Base-by-base conservation (phyloP, 2,113 vertebrate genomes). In the Apistogramma diplotaenia region DNA sequence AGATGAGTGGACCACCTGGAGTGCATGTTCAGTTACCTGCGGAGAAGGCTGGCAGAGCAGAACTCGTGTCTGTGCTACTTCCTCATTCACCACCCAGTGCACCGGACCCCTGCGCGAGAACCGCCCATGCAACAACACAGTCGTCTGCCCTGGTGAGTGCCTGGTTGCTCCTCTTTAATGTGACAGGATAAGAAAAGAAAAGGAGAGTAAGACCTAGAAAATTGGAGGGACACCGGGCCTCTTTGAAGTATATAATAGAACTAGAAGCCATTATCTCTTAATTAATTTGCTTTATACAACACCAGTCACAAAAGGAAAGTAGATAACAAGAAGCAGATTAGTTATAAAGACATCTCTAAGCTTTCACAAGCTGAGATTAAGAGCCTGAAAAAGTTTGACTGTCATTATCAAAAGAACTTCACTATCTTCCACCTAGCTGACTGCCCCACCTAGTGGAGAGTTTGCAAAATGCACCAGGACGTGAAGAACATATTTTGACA, bases 1-100 rank as follows among this genome's bases (percentile, higher is more conserved):
- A 1, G 97, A 99, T 83, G 97, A 99, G 85, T 99, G 98, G 98
- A 97, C 98, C n/a, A 85, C 96, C 0, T 99, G 98, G 98, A 98
- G 96, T 0, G 88, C 96, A 54, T 99, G 98, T 83, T 98, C 98
- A 0, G 95, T 96, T 80, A 98, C 96, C 79, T 99, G 98, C 0
- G 97, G 98, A 9, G 97, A 98, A 90, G 98, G 98, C 84, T 97
- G 96, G 96, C 98, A 99, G 93, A 96, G 96, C 23, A 96, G 98
- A 61, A 96, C 96, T 0, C 96, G 98, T 15, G 94, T 97, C 95
- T 99, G 98, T 6, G 96, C 97, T 53, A 96, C 96, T 0, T 97
- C 97, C 71, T 96, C 97, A 74, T 97, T 97, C 92, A 96, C 96
- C 89, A 97, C 96, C 18, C 96, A 97, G 90, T 99, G 98, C 94